These are phyloP conservation scores for Cyphomyrmex costatus DNA, from an alignment of 1,140 invertebrate genomes.

Conservation along the genomic window DNA sequence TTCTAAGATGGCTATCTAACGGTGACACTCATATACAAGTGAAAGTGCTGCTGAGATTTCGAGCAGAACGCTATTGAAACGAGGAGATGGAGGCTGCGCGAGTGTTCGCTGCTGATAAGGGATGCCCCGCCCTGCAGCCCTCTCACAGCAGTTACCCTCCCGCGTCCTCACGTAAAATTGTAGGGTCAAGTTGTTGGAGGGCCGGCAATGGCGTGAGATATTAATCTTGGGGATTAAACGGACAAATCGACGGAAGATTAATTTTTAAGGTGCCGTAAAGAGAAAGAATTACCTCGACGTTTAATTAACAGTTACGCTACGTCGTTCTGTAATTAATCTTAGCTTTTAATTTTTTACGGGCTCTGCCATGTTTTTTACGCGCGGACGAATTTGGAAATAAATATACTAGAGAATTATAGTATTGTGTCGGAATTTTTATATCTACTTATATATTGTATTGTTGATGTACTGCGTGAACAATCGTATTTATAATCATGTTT, in stretches of 20 bases:
- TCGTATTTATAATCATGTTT: not conserved
- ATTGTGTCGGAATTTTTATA: constrained; percentile 6
- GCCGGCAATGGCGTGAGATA: constrained; percentile 72
- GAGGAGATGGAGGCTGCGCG: constrained; percentile 70
- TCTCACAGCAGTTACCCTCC: constrained; percentile 41
- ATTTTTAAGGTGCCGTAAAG: constrained; percentile 76
- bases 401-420: not conserved
- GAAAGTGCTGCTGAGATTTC: constrained; percentile 39
- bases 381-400: not conserved
- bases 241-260: constrained; percentile 80
- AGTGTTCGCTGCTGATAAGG: constrained; percentile 83
- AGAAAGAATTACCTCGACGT: constrained; percentile 70
- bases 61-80: constrained; percentile 57
- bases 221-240: constrained; percentile 79
- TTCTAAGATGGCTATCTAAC: constrained; percentile 67
- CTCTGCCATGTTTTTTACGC: not conserved
- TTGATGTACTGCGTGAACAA: not conserved
- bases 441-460: too few species aligned
- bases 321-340: constrained; percentile 45
- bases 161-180: constrained; percentile 62
- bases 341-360: not conserved
- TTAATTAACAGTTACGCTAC: constrained; percentile 74
- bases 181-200: constrained; percentile 76
- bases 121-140: constrained; percentile 75
- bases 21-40: constrained; percentile 57